phyloP scores from a whole-genome alignment of 2,797 vertebrate species.

The Echeneis naucrates region DNA sequence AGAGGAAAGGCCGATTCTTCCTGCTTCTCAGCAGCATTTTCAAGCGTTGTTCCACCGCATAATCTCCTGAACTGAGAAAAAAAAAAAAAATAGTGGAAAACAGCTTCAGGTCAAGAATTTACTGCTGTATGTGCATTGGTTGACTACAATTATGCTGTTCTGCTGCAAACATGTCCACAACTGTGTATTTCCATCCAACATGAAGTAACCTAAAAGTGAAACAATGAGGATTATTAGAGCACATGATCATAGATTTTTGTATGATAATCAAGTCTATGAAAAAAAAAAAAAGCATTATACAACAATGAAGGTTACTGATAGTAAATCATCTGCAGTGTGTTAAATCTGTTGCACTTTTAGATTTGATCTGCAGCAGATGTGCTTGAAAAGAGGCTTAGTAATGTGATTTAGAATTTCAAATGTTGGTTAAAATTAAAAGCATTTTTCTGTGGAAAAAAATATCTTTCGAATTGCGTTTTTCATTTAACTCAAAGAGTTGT shows the following conservation, averaged over 20 bases:
- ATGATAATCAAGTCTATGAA: background rate
- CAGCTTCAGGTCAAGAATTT: background rate
- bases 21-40: background rate
- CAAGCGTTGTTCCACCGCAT: background rate
- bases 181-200: constrained; percentile 5
- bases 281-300: background rate
- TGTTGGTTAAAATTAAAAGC: constrained; percentile 10
- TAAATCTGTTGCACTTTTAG: background rate
- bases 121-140: background rate
- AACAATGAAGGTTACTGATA: constrained; percentile 7
- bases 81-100: background rate
- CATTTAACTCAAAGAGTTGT: constrained; percentile 24
- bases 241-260: background rate
- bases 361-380: constrained; percentile 6
- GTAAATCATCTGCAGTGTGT: background rate
- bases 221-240: too few species aligned
- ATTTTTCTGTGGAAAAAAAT: constrained; percentile 4
- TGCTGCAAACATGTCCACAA: constrained; percentile 3
- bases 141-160: constrained; percentile 7
- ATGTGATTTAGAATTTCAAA: constrained; percentile 26
- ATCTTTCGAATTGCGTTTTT: constrained; percentile 5
- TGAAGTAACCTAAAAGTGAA: background rate
- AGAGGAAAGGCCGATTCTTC: background rate
- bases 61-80: background rate
- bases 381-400: constrained; percentile 7